These are phyloP conservation scores for Amphipoea oculea DNA, from an alignment of 2,888 invertebrate species.

Conservation along the genomic window DNA sequence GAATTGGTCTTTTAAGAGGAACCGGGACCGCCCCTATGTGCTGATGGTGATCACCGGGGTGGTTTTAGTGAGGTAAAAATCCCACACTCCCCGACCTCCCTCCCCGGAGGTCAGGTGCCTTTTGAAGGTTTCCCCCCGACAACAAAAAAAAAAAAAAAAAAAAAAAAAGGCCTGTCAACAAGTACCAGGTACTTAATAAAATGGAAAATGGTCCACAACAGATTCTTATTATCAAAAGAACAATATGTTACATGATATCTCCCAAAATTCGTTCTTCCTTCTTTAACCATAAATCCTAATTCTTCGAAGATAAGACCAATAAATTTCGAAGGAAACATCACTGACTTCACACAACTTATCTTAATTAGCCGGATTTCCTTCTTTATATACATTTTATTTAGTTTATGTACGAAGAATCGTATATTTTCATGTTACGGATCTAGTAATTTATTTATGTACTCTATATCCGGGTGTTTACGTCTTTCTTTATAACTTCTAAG, in stretches of 20 bases:
- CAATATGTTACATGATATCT: conserved; percentile 30
- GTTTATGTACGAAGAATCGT: conserved; percentile 38
- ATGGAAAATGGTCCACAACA: no score
- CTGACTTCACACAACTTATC: conserved; percentile 59
- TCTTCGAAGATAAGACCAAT: conserved; percentile 56
- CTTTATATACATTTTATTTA: conserved; percentile 47
- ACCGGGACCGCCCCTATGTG: no score
- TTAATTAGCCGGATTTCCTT: conserved; percentile 61
- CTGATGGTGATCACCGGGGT: no score
- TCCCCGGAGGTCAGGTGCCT: no score
- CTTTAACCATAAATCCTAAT: conserved; percentile 53
- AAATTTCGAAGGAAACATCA: conserved; percentile 51
- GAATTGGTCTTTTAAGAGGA: no score
- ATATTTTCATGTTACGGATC: conserved; percentile 27
- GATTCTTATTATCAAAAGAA: neutral
- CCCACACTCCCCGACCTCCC: no score
- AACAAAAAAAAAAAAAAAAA: no score
- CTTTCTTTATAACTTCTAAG: conserved; percentile 8
- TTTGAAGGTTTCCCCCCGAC: no score
- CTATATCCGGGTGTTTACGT: conserved; percentile 27
- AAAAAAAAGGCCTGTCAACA: no score
- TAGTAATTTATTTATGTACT: conserved; percentile 46
- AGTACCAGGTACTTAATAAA: no score
- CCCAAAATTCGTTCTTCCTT: conserved; percentile 14
- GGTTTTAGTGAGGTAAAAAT: no score